Base-by-base conservation (phyloP, 2,888 invertebrate genomes). In the Thecophora atra region DNA sequence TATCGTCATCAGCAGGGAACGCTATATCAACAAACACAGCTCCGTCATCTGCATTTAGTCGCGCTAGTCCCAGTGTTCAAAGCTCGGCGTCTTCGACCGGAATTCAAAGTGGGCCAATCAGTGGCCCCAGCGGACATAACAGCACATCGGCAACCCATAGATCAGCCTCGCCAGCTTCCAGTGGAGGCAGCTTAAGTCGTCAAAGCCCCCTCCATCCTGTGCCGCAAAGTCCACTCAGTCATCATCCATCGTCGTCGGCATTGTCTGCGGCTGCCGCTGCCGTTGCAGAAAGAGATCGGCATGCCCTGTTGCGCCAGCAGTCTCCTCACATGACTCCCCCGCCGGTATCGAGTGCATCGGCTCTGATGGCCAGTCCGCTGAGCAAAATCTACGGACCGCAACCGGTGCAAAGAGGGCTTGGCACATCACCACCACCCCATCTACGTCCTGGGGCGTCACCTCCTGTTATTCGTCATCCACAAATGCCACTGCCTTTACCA, bases 401-500 rank as follows among this genome's bases (percentile, higher is more conserved):
- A 76, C 82, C 83, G 51, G 88, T 88, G 47, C 88, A 89, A 66
- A 84, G 88, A 28, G 89, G 88, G 76, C 87, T 89, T 80, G 90
- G 90, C 5, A 84, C 86, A 3, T 84, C 87, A n/a, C 87, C 87
- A 15, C 86, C 87, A 13, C 87, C 86, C 17, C 87, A 87, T 76
- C 76, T 86, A 73, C 80, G 87, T 21, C 87, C 87, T 1, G 87
- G 87, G 71, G 88, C 89, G 30, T 87, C 89, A 62, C 89, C 89
- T 37, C 91, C 91, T 11, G 89, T 90, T 21, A 85, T 87, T 71
- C 84, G 87, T 15, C 87, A 87, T 79, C 86, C 87, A n/a, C 86
- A 87, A 77, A 87, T 87, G 87, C 86, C 87, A 70, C 77, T 87
- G 71, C 85, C 87, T 26, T 76, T 87, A 74, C 87, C 87, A 21